Evolutionary conservation across 2,888 invertebrate species (phyloP).

Genomic region (Lasius platythorax): DNA sequence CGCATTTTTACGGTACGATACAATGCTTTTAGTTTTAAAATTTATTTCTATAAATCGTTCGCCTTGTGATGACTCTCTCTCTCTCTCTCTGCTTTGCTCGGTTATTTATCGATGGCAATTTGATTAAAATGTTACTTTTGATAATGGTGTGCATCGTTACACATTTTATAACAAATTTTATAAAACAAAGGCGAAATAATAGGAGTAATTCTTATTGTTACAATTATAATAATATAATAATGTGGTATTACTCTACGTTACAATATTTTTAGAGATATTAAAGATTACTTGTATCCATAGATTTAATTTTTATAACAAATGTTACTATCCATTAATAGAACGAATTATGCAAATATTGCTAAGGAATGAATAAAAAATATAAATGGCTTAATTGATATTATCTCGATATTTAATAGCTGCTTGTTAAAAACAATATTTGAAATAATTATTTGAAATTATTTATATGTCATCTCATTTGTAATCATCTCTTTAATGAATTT

Average conservation of each 20-base stretch:
- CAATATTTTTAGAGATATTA: background rate
- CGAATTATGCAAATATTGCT: background rate
- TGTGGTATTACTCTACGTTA: background rate
- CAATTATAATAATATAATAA: background rate
- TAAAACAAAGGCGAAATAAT: background rate
- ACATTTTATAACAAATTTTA: background rate
- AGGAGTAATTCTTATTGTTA: background rate
- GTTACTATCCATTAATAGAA: background rate
- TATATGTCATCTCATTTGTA: background rate
- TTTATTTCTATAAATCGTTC: constrained; percentile 18
- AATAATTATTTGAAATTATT: background rate
- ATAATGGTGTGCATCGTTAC: background rate
- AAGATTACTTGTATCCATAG: background rate
- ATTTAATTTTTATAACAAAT: constrained; percentile 5
- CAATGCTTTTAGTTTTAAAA: constrained; percentile 11
- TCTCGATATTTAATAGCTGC: background rate
- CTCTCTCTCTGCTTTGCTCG: background rate
- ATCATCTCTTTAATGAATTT: background rate
- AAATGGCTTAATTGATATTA: background rate
- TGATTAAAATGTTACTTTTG: background rate
- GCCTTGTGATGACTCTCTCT: background rate
- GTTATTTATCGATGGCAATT: background rate
- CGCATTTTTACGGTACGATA: background rate
- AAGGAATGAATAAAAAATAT: background rate
- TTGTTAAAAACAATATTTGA: background rate